Evolutionary conservation across 1,140 invertebrate species (phyloP).

Genomic region (Diabrotica undecimpunctata): DNA sequence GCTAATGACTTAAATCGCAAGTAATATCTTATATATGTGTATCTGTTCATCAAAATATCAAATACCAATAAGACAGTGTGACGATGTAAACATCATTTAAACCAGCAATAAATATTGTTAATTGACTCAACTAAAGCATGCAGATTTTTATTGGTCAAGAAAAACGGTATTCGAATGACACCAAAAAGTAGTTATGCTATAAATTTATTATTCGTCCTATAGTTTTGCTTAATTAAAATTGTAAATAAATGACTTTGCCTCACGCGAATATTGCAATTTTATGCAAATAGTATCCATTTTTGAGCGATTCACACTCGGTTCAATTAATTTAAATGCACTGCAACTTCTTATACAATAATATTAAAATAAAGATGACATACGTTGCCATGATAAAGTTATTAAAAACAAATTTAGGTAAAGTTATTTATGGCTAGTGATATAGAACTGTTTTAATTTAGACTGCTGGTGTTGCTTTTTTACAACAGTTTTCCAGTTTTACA

Average conservation of each 20-base stretch:
- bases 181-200: constrained; percentile 7
- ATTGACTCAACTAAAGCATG: not conserved
- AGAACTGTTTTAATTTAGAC: not conserved
- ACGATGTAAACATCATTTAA: too few relatives aligned
- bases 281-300: constrained; percentile 27
- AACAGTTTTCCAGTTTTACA: not conserved
- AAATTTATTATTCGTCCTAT: constrained; percentile 27
- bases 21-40: too few relatives aligned
- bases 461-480: not conserved
- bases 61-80: too few relatives aligned
- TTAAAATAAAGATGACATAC: not conserved
- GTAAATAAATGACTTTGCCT: constrained; percentile 29
- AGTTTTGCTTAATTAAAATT: constrained; percentile 31
- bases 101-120: too few relatives aligned
- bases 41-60: too few relatives aligned
- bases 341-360: constrained; percentile 18
- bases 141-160: not conserved
- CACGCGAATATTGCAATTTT: constrained; percentile 30
- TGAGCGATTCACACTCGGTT: constrained; percentile 13
- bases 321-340: constrained; percentile 27
- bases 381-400: not conserved
- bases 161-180: constrained; percentile 1
- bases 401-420: constrained; percentile 1
- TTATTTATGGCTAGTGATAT: not conserved
- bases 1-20: too few relatives aligned